These are phyloP conservation scores for Napeogenes inachia DNA, from an alignment of 2,888 invertebrate species.

Conservation along the genomic window DNA sequence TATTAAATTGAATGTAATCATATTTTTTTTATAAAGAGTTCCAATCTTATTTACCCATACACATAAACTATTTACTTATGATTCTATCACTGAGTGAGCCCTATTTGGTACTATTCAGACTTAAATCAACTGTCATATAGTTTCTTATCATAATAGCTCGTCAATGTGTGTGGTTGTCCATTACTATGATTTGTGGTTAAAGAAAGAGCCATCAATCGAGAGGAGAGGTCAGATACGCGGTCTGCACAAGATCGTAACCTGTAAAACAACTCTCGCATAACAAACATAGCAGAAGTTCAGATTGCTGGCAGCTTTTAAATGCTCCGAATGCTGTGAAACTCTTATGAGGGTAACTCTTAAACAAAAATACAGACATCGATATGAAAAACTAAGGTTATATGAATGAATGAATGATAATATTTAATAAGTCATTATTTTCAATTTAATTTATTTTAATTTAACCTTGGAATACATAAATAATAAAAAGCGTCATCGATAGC, in stretches of 20 bases:
- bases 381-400: background rate
- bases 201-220: conserved; percentile 39
- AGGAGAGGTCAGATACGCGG: conserved; percentile 36
- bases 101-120: too few relatives aligned
- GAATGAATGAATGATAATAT: background rate
- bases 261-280: conserved; percentile 45
- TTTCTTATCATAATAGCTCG: conserved; percentile 1
- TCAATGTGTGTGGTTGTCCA: conserved; percentile 17
- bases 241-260: conserved; percentile 47
- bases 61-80: too few relatives aligned
- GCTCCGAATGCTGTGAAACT: conserved; percentile 48
- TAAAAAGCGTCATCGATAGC: conserved; percentile 12
- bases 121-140: background rate
- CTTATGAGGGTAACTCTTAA: conserved; percentile 30
- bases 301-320: conserved; percentile 56
- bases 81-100: too few relatives aligned
- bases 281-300: conserved; percentile 50
- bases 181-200: conserved; percentile 31
- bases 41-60: too few relatives aligned
- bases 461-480: too few relatives aligned
- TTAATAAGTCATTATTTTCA: background rate
- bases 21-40: too few relatives aligned
- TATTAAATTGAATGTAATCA: too few relatives aligned
- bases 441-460: too few relatives aligned
- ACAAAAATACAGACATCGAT: background rate